Evolutionary conservation across 1,140 invertebrate genomes (phyloP).

Genomic region (Conus betulinus): DNA sequence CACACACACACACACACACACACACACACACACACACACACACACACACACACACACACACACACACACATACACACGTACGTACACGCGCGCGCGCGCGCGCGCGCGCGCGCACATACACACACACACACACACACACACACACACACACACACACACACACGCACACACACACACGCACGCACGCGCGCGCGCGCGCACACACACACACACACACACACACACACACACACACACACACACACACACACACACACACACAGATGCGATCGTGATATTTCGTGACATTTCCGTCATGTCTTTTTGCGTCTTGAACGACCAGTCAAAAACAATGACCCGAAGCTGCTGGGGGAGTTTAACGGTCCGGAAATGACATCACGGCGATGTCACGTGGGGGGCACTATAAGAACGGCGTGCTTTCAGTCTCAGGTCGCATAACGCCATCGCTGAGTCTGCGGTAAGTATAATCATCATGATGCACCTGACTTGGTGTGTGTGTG

Average conservation of each 20-base stretch:
- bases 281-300: no score
- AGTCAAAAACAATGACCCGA: no score
- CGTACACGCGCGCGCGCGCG: neutral
- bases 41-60: neutral
- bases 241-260: neutral
- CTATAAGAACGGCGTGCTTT: no score
- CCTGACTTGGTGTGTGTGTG: no score
- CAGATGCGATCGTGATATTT: neutral
- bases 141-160: neutral
- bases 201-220: neutral
- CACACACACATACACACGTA: neutral
- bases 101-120: neutral
- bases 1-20: neutral
- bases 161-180: neutral
- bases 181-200: neutral
- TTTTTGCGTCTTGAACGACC: no score
- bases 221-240: neutral
- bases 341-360: no score
- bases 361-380: no score
- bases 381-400: no score
- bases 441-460: no score
- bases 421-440: no score
- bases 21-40: constrained; percentile 1
- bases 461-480: no score
- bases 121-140: neutral